Evolutionary conservation across 2,113 vertebrate genomes (phyloP), one percentile per base, ranked within the genome.

Genomic region (Ailuropoda melanoleuca): DNA sequence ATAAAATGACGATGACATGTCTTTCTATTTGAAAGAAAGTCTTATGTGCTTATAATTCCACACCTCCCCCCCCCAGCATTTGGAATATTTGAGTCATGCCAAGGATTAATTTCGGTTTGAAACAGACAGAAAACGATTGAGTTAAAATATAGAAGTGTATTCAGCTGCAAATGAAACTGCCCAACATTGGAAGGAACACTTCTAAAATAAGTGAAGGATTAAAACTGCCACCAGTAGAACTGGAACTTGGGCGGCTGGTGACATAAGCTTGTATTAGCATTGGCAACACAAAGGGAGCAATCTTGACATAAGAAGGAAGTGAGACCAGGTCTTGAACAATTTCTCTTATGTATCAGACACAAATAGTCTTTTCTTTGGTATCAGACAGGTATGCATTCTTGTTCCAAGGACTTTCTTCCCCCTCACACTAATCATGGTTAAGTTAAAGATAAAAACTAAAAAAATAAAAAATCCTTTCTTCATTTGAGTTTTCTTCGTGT

Each of bases 311-410:
- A 98, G 62, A 74, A 98, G 78, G 96, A 97, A 98, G 95, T 31
- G 8, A 93, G 89, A 74, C 92, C 74, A 75, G 21, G n/a, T 70
- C 93, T 88, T 46, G 75, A 95, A 95, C 93, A 98, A 56, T 96
- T 98, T 98, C 88, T 97, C 77, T 85, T 78, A 50, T 75, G 19
- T 95, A 17, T 94, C 96, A 84, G 48, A 95, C 58, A 98, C 97
- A 98, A 97, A 96, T 0, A 0, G 26, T 75, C 96, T 98, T 98
- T 98, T 98, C 93, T 98, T 97, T 46, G 93, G 8, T 56, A 10
- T 89, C 88, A 92, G 93, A 66, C 82, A 98, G 97, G 92, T 90
- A 64, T 88, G 77, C 64, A 12, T 91, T 93, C n/a, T 77, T 93
- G 39, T 87, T 94, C 50, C 39, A 96, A 56, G 11, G 24, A 64